Conservation (phyloP, 1,140 invertebrate genomes). For the Saxidomus purpurata region DNA sequence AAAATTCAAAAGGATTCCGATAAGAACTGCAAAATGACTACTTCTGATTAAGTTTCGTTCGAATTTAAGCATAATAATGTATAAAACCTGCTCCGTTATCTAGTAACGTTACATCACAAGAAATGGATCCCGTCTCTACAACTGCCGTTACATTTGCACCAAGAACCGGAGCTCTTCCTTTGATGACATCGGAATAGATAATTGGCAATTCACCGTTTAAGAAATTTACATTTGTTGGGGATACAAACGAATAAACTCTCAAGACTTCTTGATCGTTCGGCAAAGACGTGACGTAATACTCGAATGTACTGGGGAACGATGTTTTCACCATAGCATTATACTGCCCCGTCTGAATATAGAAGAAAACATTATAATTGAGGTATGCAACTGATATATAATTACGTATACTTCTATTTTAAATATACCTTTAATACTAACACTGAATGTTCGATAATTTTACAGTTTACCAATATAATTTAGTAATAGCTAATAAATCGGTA, state of each 20-base stretch:
- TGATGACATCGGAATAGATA: conserved; percentile 24
- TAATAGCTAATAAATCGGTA: too few species aligned
- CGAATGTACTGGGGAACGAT: background rate
- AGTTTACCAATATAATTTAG: too few species aligned
- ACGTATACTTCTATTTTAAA: too few species aligned
- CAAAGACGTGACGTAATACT: conserved; percentile 3
- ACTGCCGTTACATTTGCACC: background rate
- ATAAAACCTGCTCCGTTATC: conserved; percentile 95
- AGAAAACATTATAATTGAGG: too few species aligned
- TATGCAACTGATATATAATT: too few species aligned
- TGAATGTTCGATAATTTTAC: too few species aligned
- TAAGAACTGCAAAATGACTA: too few species aligned
- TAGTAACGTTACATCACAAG: conserved; percentile 84
- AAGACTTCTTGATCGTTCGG: background rate
- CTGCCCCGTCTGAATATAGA: background rate
- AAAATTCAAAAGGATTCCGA: too few species aligned
- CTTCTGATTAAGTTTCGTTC: background rate
- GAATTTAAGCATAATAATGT: too few species aligned
- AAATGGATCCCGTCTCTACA: background rate
- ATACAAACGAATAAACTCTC: background rate
- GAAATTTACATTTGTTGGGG: conserved; percentile 8
- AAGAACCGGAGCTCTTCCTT: conserved; percentile 15
- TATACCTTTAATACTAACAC: too few species aligned
- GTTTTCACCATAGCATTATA: background rate
- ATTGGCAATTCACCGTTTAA: background rate